phyloP scores from a whole-genome alignment of 2,113 vertebrate species.

The Oxyruncus cristatus region DNA sequence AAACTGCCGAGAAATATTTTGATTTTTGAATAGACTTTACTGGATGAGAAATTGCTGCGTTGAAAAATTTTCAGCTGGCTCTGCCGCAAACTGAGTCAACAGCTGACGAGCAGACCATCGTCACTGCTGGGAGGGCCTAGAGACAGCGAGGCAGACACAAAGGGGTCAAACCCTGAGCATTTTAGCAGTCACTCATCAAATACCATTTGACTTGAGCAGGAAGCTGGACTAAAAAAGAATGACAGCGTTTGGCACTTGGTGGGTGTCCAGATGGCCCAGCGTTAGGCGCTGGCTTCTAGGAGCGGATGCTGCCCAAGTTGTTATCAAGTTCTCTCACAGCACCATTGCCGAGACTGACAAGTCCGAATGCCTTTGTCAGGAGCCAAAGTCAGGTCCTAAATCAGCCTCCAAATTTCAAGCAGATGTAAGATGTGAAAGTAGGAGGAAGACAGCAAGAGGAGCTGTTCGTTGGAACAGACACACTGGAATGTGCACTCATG shows the following conservation, averaged over 20 bases:
- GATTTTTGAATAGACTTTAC: conserved; percentile 51
- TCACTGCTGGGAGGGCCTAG: conserved; percentile 24
- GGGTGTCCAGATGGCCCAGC: conserved; percentile 3
- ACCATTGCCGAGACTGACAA: conserved; percentile 7
- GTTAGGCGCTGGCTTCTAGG: background rate
- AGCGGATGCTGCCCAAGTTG: background rate
- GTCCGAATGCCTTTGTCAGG: background rate
- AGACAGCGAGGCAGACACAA: background rate
- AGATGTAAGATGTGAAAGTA: background rate
- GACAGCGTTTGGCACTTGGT: background rate
- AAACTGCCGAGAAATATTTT: conserved; percentile 61
- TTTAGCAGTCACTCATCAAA: background rate
- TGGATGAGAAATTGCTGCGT: conserved; percentile 21
- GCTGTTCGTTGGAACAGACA: background rate
- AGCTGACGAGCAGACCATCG: conserved; percentile 29
- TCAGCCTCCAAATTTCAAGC: conserved; percentile 20
- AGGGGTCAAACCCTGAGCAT: background rate
- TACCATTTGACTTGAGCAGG: background rate
- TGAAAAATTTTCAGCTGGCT: conserved; percentile 64
- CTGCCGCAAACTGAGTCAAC: conserved; percentile 7
- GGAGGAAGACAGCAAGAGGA: background rate
- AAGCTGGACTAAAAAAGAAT: background rate
- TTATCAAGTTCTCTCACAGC: background rate
- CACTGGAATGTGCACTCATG: background rate
- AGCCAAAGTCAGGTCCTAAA: conserved; percentile 10